Percentiles rank a stretch among this genome's conserved stretches.
These are phyloP conservation scores for Ciconia nigra DNA, from an alignment of 2,797 vertebrate genomes.

Conservation along the genomic window DNA sequence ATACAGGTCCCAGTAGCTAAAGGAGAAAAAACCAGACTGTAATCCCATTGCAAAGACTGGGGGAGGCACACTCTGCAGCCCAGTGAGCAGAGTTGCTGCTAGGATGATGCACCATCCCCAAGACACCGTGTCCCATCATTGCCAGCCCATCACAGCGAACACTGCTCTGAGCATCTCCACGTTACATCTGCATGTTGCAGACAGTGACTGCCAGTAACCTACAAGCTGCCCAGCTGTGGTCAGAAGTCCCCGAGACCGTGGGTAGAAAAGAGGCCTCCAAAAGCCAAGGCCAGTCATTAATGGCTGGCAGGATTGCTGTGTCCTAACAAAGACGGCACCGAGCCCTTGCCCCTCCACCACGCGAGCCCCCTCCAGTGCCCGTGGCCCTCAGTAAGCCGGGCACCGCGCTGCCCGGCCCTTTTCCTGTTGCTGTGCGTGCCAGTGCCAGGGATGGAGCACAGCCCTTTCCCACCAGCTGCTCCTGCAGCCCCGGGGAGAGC, in stretches of 20 bases:
- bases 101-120: no score
- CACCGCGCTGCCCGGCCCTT: not conserved
- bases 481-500: not conserved
- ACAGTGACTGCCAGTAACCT: no score
- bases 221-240: no score
- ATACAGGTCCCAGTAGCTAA: not conserved
- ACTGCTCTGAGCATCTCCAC: not conserved
- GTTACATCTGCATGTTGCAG: no score
- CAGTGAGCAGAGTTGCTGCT: not conserved
- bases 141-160: not conserved
- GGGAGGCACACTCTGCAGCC: not conserved
- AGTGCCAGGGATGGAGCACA: no score
- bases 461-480: not conserved
- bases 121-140: rapidly evolving
- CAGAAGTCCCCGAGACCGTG: not conserved
- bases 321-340: not conserved
- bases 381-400: not conserved
- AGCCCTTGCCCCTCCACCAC: rapidly evolving
- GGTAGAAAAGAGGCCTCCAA: not conserved
- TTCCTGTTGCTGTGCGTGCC: rapidly evolving
- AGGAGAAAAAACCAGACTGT: not conserved
- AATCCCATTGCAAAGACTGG: not conserved
- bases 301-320: no score
- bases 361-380: not conserved
- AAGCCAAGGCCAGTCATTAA: not conserved